Evolutionary conservation across 2,888 invertebrate genomes (phyloP).

Genomic region (Trichacis sp.): DNA sequence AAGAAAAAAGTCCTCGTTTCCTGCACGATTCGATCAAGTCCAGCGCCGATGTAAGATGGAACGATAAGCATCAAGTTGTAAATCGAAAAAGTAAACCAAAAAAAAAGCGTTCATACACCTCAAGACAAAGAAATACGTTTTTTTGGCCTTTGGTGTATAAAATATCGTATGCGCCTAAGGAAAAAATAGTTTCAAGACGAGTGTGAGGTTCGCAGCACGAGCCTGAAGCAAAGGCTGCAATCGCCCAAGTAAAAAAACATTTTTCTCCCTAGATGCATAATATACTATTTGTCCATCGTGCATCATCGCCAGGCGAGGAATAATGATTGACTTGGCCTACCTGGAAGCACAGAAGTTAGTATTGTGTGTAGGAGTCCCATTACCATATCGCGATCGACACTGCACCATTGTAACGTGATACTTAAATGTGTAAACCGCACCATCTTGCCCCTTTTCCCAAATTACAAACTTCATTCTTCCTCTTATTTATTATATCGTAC

Average conservation of each 20-base stretch:
- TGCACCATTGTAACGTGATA: constrained; percentile 65
- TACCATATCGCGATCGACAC: constrained; percentile 68
- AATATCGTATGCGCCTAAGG: no score
- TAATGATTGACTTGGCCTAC: constrained; percentile 70
- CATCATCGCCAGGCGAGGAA: constrained; percentile 54
- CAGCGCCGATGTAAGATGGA: constrained; percentile 39
- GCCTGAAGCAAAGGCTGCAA: no score
- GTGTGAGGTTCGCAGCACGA: no score
- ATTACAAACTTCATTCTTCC: constrained; percentile 57
- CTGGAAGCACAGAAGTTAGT: constrained; percentile 70
- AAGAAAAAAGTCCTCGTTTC: constrained; percentile 7
- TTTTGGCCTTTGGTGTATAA: no score
- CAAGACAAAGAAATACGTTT: no score
- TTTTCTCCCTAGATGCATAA: no score
- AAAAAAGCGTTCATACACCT: no score
- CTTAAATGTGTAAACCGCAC: constrained; percentile 59
- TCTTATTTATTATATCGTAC: constrained; percentile 22
- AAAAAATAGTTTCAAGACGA: no score
- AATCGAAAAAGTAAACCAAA: no score
- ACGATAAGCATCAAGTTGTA: no score
- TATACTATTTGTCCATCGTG: constrained; percentile 34
- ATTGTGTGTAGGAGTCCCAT: constrained; percentile 68
- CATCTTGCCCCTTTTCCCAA: constrained; percentile 64
- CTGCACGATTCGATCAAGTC: constrained; percentile 26
- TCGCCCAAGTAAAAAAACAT: no score